These are phyloP conservation scores for Cordylochernes scorpioides DNA, from an alignment of 2,888 invertebrate genomes.

Conservation along the genomic window DNA sequence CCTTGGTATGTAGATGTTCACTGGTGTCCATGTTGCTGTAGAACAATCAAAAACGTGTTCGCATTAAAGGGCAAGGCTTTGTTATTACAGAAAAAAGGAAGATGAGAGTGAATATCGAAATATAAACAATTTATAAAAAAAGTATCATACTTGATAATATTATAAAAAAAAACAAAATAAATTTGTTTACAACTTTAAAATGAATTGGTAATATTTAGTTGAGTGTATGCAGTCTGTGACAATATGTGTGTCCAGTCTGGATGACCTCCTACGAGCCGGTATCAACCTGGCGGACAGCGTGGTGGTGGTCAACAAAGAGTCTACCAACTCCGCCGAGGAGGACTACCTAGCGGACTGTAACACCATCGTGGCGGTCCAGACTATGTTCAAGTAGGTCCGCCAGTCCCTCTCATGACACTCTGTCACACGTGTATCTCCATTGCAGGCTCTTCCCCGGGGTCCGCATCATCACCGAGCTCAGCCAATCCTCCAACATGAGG, in stretches of 20 bases:
- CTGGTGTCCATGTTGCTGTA: no score
- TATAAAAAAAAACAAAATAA: neutral
- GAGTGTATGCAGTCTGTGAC: no score
- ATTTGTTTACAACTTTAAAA: neutral
- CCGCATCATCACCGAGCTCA: constrained; percentile 86
- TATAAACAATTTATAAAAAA: no score
- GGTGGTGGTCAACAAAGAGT: constrained; percentile 76
- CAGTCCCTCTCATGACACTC: no score
- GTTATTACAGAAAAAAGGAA: no score
- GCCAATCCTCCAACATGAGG: constrained; percentile 92
- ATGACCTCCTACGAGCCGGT: constrained; percentile 74
- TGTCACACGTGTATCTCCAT: neutral
- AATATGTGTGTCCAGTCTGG: constrained; percentile 44
- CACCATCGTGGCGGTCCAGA: constrained; percentile 93
- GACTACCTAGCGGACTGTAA: constrained; percentile 89
- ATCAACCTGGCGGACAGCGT: constrained; percentile 88
- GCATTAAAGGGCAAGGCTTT: no score
- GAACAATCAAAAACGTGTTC: no score
- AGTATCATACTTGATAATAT: neutral
- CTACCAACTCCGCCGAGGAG: constrained; percentile 83
- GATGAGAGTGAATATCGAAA: no score
- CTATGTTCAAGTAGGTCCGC: constrained; percentile 68
- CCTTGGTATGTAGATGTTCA: no score
- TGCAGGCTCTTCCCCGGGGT: constrained; percentile 87
- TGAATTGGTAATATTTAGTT: neutral